Evolutionary conservation across 2,888 invertebrate genomes (phyloP).

Genomic region (Drosophila planitibia): DNA sequence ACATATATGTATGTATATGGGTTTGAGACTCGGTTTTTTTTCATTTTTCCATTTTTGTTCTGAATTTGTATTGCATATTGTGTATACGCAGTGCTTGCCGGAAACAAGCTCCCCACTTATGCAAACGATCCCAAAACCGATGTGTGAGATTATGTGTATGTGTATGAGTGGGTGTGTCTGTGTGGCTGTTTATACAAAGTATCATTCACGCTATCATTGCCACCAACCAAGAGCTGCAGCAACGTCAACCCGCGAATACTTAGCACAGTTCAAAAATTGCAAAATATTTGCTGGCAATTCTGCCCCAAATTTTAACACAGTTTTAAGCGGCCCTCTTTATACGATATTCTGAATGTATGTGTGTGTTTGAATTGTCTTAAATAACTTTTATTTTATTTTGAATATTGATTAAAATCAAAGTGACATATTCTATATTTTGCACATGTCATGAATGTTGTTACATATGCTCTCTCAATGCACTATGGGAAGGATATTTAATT

Average conservation of each 20-base stretch:
- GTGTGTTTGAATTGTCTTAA: background rate
- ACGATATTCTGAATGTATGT: conserved; percentile 8
- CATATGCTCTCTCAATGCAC: background rate
- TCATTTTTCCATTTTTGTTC: conserved; percentile 9
- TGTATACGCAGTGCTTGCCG: conserved; percentile 61
- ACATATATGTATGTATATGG: conserved; percentile 7
- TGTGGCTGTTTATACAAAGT: conserved; percentile 57
- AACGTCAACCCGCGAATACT: conserved; percentile 17
- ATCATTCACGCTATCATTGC: conserved; percentile 75
- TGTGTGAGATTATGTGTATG: background rate
- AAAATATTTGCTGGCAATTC: conserved; percentile 26
- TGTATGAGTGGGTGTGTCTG: conserved; percentile 15
- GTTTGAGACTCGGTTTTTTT: conserved; percentile 8
- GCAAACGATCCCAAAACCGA: conserved; percentile 59
- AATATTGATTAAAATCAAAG: background rate
- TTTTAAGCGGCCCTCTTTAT: conserved; percentile 4
- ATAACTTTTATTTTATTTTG: background rate
- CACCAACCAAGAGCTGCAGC: conserved; percentile 55
- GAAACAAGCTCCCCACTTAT: conserved; percentile 63
- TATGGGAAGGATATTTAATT: background rate
- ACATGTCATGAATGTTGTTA: background rate
- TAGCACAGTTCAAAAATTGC: conserved; percentile 55
- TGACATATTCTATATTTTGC: background rate
- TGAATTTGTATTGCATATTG: conserved; percentile 56
- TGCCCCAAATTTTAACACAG: conserved; percentile 33